Conservation (phyloP, 2,113 vertebrate genomes). For the Ibidorhyncha struthersii region DNA sequence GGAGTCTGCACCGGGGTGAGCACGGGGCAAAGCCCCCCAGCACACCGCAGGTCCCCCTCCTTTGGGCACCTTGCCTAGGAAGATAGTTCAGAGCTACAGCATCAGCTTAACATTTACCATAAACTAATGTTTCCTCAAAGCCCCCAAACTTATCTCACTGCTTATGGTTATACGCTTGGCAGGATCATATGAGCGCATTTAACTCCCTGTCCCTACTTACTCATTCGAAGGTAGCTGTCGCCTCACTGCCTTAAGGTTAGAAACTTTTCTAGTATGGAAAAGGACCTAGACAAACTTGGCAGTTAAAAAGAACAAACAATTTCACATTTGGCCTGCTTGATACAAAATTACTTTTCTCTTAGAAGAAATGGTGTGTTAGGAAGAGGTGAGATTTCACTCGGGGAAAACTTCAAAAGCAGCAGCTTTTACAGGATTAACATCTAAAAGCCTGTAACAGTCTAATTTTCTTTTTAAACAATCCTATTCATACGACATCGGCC, state of each 20-base stretch:
- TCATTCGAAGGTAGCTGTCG: neutral
- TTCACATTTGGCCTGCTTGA: neutral
- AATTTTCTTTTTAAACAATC: conserved; percentile 3
- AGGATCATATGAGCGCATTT: neutral
- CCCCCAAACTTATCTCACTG: neutral
- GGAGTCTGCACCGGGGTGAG: fast-evolving
- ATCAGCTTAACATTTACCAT: neutral
- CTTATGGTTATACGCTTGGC: neutral
- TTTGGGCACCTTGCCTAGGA: fast-evolving
- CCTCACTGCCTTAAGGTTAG: neutral
- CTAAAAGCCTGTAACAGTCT: neutral
- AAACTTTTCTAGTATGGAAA: neutral
- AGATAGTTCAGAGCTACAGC: neutral
- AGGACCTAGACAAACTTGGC: neutral
- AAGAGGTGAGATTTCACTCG: neutral
- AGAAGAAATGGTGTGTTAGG: neutral
- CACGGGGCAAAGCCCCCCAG: fast-evolving
- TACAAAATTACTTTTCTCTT: neutral
- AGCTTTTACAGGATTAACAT: neutral
- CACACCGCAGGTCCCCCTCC: neutral
- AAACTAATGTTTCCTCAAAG: neutral
- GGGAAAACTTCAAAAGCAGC: neutral
- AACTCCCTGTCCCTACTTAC: neutral
- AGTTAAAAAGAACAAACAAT: neutral
- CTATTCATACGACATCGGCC: neutral